phyloP scores from a whole-genome alignment of 2,797 vertebrate genomes.

The Apogon talboti region DNA sequence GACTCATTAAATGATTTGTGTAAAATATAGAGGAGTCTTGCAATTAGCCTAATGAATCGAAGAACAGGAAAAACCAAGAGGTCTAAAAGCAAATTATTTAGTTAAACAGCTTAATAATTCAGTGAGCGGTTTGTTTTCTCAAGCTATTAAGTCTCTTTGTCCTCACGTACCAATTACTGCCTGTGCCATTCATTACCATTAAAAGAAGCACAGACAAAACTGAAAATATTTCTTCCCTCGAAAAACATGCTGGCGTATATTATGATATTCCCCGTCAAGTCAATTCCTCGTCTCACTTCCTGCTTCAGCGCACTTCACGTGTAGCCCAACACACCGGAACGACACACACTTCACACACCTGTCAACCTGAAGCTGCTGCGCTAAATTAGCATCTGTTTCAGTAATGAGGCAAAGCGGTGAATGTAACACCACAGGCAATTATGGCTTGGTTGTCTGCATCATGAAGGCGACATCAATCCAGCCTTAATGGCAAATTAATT shows the following conservation, averaged over 20 bases:
- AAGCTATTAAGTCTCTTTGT: slow-evolving; percentile 27
- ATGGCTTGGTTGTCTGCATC: slow-evolving; percentile 72
- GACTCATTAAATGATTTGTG: slow-evolving; percentile 12
- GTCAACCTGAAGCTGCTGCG: slow-evolving; percentile 63
- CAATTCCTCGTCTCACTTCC: slow-evolving; percentile 1
- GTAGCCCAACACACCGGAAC: slow-evolving; percentile 13
- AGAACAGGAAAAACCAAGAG: slow-evolving; percentile 22
- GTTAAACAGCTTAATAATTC: slow-evolving; percentile 48
- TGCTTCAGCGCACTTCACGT: slow-evolving; percentile 4
- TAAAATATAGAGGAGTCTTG: background rate
- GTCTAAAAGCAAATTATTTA: slow-evolving; percentile 38
- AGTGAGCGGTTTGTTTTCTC: slow-evolving; percentile 44
- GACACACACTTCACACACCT: slow-evolving; percentile 54
- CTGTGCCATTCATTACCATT: slow-evolving; percentile 35
- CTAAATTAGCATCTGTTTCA: slow-evolving; percentile 82
- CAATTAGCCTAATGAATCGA: slow-evolving; percentile 35
- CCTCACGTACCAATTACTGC: slow-evolving; percentile 35
- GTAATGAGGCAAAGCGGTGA: slow-evolving; percentile 73
- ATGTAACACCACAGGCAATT: slow-evolving; percentile 78
- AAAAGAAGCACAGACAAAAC: slow-evolving; percentile 28
- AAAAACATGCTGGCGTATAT: slow-evolving; percentile 16
- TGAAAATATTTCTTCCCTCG: background rate
- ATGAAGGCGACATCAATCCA: slow-evolving; percentile 75
- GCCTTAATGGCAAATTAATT: slow-evolving; percentile 84
- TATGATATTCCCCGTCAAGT: slow-evolving; percentile 27